Base-by-base conservation (phyloP, 2,113 vertebrate genomes). In the Ciconia maguari region DNA sequence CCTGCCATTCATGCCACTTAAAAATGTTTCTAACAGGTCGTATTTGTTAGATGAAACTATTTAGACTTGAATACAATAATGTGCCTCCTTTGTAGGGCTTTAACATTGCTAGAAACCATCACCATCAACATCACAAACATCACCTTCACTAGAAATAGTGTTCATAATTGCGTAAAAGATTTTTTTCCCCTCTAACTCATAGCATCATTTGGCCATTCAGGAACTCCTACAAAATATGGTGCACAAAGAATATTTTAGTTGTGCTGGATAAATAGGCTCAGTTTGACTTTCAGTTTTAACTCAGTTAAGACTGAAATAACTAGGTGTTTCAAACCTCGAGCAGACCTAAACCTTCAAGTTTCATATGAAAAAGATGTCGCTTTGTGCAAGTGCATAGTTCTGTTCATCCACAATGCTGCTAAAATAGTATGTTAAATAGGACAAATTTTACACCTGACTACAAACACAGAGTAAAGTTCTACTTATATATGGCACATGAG, bases 401-500 rank as follows among this genome's bases (percentile, higher is more conserved):
- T 41, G 26, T 34, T 76, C 46, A 25, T 26, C 17, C 62, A 26
- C 60, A 54, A 58, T 0, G 2, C 65, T 68, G 15, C 74, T 76
- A 70, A 49, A 65, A 60, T 16, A 13, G 0, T 30, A 6, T 26
- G 27, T 49, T 32, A 38, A 72, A 51, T 27, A 34, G 48, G 27
- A 76, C 36, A 38, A 21, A 34, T 52, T 49, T 62, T n/a, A 79
- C 13, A 66, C 13, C 38, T 22, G 38, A 46, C n/a, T 32, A 75
- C 11, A 66, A 55, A 38, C 18, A 80, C n/a, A 69, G 58, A 58
- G 9, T 21, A 12, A 84, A 70, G 27, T 8, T 68, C 19, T 83
- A 29, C 38, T n/a, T 29, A 38, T 11, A 19, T 3, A 17, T 3
- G n/a, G 65, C 25, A 82, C n/a, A 20, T 0, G 0, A 66, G 25